Evolutionary conservation across 64 coral and sea anemone species (phyloP).

Genomic region (Montipora capricornis): DNA sequence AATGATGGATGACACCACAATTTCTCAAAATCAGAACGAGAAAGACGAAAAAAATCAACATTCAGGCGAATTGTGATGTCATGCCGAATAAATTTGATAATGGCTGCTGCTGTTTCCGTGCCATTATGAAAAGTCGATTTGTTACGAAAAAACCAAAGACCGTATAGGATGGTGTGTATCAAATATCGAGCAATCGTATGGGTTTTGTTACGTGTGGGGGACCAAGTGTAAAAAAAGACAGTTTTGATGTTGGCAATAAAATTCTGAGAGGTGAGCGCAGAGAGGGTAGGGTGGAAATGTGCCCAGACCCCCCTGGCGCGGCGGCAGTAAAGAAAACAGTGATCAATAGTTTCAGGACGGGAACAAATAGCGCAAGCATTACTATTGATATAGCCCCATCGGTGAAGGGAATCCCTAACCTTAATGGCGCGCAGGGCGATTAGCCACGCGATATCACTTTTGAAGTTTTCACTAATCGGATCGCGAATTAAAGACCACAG

Average conservation of each 20-base stretch:
- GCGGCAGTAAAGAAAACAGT: not conserved
- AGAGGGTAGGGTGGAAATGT: not conserved
- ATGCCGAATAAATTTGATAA: no score
- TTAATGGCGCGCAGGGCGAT: not conserved
- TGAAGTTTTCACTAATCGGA: not conserved
- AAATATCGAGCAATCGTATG: no score
- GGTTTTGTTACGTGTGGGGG: no score
- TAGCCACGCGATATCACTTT: constrained; percentile 16
- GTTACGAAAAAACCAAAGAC: no score
- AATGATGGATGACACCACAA: no score
- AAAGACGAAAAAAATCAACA: no score
- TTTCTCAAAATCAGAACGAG: no score
- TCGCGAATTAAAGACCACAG: not conserved
- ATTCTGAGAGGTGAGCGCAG: not conserved
- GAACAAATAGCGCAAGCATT: not conserved
- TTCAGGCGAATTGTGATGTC: no score
- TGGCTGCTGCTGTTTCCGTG: no score
- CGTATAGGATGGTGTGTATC: no score
- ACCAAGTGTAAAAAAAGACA: not conserved
- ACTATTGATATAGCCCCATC: not conserved
- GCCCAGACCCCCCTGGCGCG: no score
- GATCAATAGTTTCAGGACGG: constrained; percentile 1
- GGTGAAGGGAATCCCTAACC: not conserved
- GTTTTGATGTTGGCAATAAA: not conserved
- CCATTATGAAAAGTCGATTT: no score